These are phyloP conservation scores for Amphiura filiformis DNA, from an alignment of 35 echinoderm and acorn worm genomes.

Conservation along the genomic window DNA sequence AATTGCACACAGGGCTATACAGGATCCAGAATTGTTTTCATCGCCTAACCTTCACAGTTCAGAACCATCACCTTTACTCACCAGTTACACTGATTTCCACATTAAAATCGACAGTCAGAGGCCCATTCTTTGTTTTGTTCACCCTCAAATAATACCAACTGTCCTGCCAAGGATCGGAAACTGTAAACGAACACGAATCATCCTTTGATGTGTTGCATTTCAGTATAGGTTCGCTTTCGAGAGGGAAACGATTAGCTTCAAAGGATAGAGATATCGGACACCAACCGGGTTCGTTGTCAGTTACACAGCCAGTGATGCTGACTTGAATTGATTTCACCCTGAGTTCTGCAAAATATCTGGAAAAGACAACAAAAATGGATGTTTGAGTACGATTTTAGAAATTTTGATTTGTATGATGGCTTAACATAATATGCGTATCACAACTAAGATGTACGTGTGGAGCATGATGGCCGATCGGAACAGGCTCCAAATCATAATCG, in stretches of 20 bases:
- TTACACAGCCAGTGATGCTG: not conserved
- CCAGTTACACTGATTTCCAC: not conserved
- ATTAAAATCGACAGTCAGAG: not conserved
- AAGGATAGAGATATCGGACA: not conserved
- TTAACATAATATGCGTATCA: too few relatives aligned
- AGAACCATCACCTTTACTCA: not conserved
- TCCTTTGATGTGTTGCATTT: not conserved
- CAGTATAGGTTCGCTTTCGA: not conserved
- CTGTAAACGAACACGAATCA: conserved; percentile 1
- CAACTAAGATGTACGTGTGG: too few relatives aligned
- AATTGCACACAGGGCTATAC: too few relatives aligned
- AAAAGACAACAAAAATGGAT: not conserved
- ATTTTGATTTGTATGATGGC: too few relatives aligned
- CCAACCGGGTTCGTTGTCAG: not conserved
- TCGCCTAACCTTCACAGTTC: too few relatives aligned
- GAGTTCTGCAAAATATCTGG: not conserved
- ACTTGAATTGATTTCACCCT: not conserved
- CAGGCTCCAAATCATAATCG: too few relatives aligned
- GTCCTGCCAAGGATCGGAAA: conserved; percentile 8
- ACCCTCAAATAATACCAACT: conserved; percentile 66
- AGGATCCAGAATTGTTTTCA: too few relatives aligned
- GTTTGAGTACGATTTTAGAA: too few relatives aligned
- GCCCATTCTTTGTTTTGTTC: not conserved
- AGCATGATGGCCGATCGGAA: too few relatives aligned
- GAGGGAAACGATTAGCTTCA: not conserved